A percentile compares a stretch with the other conserved stretches of the same genome.
Evolutionary conservation across 1,140 invertebrate genomes (phyloP).

Genomic region (Rhagoletis zephyria): DNA sequence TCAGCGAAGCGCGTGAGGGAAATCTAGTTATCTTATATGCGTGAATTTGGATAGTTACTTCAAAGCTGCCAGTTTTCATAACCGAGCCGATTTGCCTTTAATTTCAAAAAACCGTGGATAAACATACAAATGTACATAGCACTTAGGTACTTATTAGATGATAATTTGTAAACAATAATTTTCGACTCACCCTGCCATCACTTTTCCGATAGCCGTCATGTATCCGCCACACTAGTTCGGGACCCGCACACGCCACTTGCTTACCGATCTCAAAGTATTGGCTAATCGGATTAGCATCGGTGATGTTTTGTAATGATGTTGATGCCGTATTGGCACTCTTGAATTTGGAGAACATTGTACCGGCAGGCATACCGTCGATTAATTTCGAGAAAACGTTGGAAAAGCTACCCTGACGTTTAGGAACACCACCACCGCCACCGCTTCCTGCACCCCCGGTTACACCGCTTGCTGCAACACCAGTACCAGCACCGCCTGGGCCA

Average conservation of each 20-base stretch:
- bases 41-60: too few species aligned
- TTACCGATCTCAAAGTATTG: constrained; percentile 92
- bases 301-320: constrained; percentile 75
- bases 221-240: constrained; percentile 93
- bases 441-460: too few species aligned
- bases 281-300: constrained; percentile 89
- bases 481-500: neutral
- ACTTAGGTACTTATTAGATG: neutral
- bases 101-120: too few species aligned
- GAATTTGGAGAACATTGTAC: constrained; percentile 84
- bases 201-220: constrained; percentile 90
- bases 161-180: neutral
- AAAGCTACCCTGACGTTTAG: constrained; percentile 70
- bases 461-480: constrained; percentile 25
- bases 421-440: constrained; percentile 46
- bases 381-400: constrained; percentile 72
- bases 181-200: constrained; percentile 86
- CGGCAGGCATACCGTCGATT: constrained; percentile 74
- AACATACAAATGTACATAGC: neutral
- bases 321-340: constrained; percentile 77
- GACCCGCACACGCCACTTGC: constrained; percentile 89
- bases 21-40: too few species aligned
- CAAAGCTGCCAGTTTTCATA: too few species aligned
- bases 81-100: too few species aligned
- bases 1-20: too few species aligned